Percentiles rank a stretch among this genome's conserved stretches.
Evolutionary conservation across 2,888 invertebrate species (phyloP).

Genomic region (Campoletis raptor): DNA sequence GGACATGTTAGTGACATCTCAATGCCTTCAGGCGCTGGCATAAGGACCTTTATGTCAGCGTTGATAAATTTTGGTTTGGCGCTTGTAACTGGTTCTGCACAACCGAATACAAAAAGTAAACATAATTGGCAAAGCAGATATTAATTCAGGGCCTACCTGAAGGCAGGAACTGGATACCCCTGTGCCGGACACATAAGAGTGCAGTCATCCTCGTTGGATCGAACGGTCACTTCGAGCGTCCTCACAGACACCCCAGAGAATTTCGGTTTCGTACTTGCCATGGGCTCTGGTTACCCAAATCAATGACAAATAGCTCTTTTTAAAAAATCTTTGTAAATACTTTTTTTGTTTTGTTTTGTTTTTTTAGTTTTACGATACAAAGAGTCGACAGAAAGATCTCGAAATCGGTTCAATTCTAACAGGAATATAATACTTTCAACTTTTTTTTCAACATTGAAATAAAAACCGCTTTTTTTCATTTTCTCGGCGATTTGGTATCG

Average conservation of each 20-base stretch:
- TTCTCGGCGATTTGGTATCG: too few species aligned
- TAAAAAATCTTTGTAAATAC: neutral
- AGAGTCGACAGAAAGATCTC: neutral
- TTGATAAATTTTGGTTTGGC: slow-evolving; percentile 88
- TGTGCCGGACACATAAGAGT: slow-evolving; percentile 87
- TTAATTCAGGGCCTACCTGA: slow-evolving; percentile 74
- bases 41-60: slow-evolving; percentile 80
- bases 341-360: neutral
- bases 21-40: slow-evolving; percentile 78
- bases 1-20: slow-evolving; percentile 85
- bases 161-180: slow-evolving; percentile 87
- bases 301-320: slow-evolving; percentile 16
- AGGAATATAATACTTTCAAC: too few species aligned
- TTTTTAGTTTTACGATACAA: neutral
- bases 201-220: slow-evolving; percentile 81
- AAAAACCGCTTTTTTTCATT: neutral
- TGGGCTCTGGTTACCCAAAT: slow-evolving; percentile 87
- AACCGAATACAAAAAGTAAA: slow-evolving; percentile 14
- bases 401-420: too few species aligned
- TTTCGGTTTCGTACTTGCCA: slow-evolving; percentile 90
- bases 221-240: slow-evolving; percentile 77
- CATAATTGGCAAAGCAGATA: slow-evolving; percentile 11
- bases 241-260: slow-evolving; percentile 80
- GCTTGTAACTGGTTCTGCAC: slow-evolving; percentile 90
- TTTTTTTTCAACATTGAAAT: neutral